A percentile compares a stretch with the other conserved stretches of the same genome.
Evolutionary conservation across 2,113 vertebrate genomes (phyloP).

Genomic region (Ia io): DNA sequence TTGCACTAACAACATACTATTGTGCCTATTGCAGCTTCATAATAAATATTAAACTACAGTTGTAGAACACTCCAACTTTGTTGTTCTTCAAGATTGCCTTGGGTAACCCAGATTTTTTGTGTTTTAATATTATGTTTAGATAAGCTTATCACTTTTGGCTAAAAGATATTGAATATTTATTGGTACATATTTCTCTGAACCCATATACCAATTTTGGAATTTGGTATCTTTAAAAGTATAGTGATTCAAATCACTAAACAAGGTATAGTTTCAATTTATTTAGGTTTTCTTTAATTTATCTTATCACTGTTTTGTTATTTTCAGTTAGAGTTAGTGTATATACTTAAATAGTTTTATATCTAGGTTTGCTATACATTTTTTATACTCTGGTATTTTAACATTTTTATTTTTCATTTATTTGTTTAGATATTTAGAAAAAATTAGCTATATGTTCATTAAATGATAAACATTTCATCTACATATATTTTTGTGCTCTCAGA

Average conservation of each 20-base stretch:
- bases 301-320: background rate
- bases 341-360: background rate
- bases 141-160: background rate
- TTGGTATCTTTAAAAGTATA: background rate
- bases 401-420: background rate
- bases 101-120: background rate
- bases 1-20: background rate
- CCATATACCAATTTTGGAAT: background rate
- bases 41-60: too few relatives aligned
- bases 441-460: background rate
- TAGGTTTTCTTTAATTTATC: background rate
- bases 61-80: background rate
- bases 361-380: background rate
- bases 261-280: background rate
- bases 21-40: background rate
- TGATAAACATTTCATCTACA: background rate
- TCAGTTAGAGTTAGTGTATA: background rate
- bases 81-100: background rate
- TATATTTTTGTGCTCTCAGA: background rate
- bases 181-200: background rate
- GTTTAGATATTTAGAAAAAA: background rate
- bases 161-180: background rate
- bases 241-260: background rate
- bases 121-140: background rate
- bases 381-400: background rate